Conservation (phyloP, 2,113 vertebrate genomes). For the Upupa epops region DNA sequence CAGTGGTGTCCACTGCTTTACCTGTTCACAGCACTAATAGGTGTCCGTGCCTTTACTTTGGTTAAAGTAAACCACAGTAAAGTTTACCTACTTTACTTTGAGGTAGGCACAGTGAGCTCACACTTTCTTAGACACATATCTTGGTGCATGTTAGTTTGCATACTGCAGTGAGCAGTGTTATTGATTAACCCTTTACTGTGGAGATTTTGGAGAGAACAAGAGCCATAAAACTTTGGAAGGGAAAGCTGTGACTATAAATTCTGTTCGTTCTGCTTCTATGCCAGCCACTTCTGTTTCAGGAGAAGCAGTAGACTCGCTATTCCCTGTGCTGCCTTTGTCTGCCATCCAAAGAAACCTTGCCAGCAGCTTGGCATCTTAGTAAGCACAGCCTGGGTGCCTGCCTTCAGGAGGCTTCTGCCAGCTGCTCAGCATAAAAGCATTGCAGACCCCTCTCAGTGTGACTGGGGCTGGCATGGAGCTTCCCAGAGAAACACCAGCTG, state of each 20-base stretch:
- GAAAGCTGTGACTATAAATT: neutral
- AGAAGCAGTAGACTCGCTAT: neutral
- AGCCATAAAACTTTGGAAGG: neutral
- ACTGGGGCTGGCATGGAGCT: neutral
- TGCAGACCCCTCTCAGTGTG: neutral
- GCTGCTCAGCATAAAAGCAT: neutral
- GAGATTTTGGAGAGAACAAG: neutral
- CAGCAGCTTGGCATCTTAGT: neutral
- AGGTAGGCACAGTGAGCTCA: neutral
- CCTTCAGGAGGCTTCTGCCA: slow-evolving; percentile 10
- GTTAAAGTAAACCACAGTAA: too few relatives aligned
- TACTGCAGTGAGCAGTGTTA: neutral
- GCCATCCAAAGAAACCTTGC: neutral
- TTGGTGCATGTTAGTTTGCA: neutral
- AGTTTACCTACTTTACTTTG: too few relatives aligned
- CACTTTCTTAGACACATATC: neutral
- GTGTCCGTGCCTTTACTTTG: neutral
- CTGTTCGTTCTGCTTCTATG: neutral
- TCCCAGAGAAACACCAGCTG: neutral
- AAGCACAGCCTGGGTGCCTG: neutral
- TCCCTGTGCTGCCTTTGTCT: neutral
- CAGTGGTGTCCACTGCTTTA: neutral
- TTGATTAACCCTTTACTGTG: neutral
- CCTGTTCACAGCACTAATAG: neutral
- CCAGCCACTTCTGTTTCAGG: neutral